Percentiles rank a stretch among this genome's conserved stretches.
Evolutionary conservation across 2,888 invertebrate species (phyloP).

Genomic region (Thera obeliscata): DNA sequence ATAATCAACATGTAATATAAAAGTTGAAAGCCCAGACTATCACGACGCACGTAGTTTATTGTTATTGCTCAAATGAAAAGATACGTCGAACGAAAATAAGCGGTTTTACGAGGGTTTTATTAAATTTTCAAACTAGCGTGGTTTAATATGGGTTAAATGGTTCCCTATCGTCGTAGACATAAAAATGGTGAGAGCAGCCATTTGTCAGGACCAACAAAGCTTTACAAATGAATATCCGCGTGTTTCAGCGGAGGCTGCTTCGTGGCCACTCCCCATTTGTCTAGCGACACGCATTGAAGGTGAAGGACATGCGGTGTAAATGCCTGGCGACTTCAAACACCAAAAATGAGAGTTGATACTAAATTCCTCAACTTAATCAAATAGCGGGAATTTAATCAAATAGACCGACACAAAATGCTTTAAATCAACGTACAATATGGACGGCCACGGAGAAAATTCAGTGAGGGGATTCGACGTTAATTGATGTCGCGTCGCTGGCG

Average conservation of each 20-base stretch:
- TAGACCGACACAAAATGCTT: constrained; percentile 46
- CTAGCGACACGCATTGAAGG: constrained; percentile 69
- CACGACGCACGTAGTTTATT: constrained; percentile 36
- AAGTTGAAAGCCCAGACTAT: constrained; percentile 39
- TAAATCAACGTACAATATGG: constrained; percentile 70
- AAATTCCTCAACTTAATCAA: constrained; percentile 8
- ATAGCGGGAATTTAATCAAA: constrained; percentile 29
- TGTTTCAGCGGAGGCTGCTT: constrained; percentile 61
- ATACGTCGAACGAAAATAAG: constrained; percentile 35
- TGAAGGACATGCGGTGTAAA: constrained; percentile 67
- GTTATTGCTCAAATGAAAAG: constrained; percentile 40
- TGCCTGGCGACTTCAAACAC: constrained; percentile 56
- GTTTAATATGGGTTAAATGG: constrained; percentile 45
- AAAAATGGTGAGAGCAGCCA: constrained; percentile 73
- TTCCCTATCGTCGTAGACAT: constrained; percentile 68
- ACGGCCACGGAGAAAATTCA: constrained; percentile 76
- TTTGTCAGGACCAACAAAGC: constrained; percentile 78
- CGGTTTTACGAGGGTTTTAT: constrained; percentile 29
- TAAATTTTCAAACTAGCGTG: constrained; percentile 29
- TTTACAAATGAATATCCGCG: constrained; percentile 77
- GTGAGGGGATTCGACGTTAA: constrained; percentile 77
- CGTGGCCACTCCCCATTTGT: constrained; percentile 69
- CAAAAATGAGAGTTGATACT: constrained; percentile 48
- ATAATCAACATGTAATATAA: constrained; percentile 75
- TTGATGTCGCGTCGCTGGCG: constrained; percentile 81